These are phyloP conservation scores for Microctenopoma stevenorrisi DNA, from an alignment of 2,797 vertebrate genomes.

Conservation along the genomic window DNA sequence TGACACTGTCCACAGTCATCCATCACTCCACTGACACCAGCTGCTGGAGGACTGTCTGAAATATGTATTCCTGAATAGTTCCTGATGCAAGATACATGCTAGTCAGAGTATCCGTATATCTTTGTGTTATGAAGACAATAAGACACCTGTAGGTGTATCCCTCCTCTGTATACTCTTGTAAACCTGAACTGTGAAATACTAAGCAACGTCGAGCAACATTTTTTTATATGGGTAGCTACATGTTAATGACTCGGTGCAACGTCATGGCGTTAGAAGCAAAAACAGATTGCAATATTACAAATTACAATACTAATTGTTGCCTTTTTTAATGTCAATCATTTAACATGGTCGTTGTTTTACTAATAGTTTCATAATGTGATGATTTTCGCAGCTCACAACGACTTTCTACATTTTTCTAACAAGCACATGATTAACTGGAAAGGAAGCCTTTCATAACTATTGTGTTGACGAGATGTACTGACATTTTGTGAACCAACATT, in stretches of 20 bases:
- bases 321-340: neutral
- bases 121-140: neutral
- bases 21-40: slow-evolving; percentile 43
- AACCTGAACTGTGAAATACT: neutral
- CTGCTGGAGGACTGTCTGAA: slow-evolving; percentile 23
- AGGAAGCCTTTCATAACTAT: accelerated
- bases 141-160: slow-evolving; percentile 11
- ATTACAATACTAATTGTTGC: too few species aligned
- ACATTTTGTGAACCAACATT: neutral
- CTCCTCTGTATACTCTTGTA: neutral
- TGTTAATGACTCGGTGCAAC: slow-evolving; percentile 12
- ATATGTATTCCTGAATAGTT: neutral
- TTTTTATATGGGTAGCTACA: neutral
- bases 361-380: slow-evolving; percentile 4
- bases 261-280: neutral
- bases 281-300: neutral
- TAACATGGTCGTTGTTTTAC: neutral
- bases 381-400: slow-evolving; percentile 4
- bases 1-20: slow-evolving; percentile 39
- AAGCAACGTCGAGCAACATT: neutral
- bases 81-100: neutral
- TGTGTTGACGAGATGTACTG: accelerated
- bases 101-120: neutral
- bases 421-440: neutral
- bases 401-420: neutral